Evolutionary conservation across 2,888 invertebrate genomes (phyloP).

Genomic region (Heterodera filipjevi): DNA sequence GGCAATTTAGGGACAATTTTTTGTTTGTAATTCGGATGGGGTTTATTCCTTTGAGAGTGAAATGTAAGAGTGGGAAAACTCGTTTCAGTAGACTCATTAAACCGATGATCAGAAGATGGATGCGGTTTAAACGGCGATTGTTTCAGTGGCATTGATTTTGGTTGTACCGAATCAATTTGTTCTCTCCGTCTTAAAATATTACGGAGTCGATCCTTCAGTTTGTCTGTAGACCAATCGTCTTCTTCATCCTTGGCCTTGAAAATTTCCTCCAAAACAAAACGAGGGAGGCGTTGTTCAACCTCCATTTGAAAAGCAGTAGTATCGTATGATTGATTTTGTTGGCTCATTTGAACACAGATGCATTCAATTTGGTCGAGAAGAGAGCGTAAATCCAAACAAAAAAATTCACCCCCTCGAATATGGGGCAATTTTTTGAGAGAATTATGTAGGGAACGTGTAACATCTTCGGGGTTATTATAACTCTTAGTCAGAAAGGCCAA

Average conservation of each 20-base stretch:
- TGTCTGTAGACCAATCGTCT: neutral
- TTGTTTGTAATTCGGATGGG: neutral
- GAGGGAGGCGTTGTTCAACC: neutral
- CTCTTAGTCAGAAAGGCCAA: neutral
- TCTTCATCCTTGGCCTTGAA: neutral
- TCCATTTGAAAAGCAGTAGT: too few relatives aligned
- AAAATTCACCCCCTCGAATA: too few relatives aligned
- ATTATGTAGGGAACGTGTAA: too few relatives aligned
- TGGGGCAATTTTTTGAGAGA: too few relatives aligned
- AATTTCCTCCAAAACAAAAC: neutral
- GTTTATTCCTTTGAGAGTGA: neutral
- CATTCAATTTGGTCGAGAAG: too few relatives aligned
- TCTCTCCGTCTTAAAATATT: neutral
- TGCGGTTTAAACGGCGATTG: too few relatives aligned
- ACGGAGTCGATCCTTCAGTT: neutral
- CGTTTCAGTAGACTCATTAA: too few relatives aligned
- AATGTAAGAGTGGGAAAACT: neutral
- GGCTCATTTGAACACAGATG: too few relatives aligned
- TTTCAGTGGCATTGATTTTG: neutral
- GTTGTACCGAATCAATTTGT: neutral
- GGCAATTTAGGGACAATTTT: neutral
- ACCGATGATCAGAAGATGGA: too few relatives aligned
- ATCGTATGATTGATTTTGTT: too few relatives aligned
- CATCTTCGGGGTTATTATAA: too few relatives aligned
- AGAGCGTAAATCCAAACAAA: too few relatives aligned